These are phyloP conservation scores for Drosophila setifemur DNA, from an alignment of 1,140 invertebrate species.

Conservation along the genomic window DNA sequence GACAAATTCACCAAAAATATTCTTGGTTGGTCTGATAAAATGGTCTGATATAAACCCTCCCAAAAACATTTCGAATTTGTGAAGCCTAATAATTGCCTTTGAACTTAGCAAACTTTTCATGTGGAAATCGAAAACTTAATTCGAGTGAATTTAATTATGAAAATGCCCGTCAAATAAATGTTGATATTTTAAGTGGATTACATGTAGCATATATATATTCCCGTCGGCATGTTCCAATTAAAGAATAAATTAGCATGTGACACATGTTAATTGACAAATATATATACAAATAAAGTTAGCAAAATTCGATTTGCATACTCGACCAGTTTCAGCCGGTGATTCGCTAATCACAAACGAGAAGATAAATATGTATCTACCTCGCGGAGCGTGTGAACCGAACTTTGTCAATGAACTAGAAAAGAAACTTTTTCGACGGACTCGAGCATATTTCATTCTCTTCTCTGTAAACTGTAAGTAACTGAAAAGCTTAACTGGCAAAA, in stretches of 20 bases:
- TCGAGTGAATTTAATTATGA: conserved; percentile 10
- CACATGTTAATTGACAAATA: conserved; percentile 29
- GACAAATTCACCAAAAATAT: background rate
- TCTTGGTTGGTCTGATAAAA: too few species aligned
- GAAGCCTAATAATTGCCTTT: background rate
- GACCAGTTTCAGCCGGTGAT: conserved; percentile 26
- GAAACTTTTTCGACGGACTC: conserved; percentile 16
- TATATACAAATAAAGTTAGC: conserved; percentile 28
- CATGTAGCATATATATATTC: conserved; percentile 2
- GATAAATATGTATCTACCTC: conserved; percentile 6
- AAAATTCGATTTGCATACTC: conserved; percentile 39
- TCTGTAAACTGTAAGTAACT: conserved; percentile 37
- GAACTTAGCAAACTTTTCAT: background rate
- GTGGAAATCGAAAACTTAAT: conserved; percentile 9
- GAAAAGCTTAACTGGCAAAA: conserved; percentile 21
- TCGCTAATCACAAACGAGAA: conserved; percentile 35
- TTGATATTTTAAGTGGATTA: conserved; percentile 26
- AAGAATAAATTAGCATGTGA: conserved; percentile 25
- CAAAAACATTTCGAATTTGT: background rate
- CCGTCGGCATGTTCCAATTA: conserved; percentile 24
- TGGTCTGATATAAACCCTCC: background rate
- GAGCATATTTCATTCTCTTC: conserved; percentile 23
- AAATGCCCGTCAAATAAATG: conserved; percentile 2
- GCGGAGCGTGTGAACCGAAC: conserved; percentile 33
- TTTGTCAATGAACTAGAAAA: conserved; percentile 45